Base-by-base conservation (phyloP, 2,113 vertebrate genomes). In the Cairina moschata region DNA sequence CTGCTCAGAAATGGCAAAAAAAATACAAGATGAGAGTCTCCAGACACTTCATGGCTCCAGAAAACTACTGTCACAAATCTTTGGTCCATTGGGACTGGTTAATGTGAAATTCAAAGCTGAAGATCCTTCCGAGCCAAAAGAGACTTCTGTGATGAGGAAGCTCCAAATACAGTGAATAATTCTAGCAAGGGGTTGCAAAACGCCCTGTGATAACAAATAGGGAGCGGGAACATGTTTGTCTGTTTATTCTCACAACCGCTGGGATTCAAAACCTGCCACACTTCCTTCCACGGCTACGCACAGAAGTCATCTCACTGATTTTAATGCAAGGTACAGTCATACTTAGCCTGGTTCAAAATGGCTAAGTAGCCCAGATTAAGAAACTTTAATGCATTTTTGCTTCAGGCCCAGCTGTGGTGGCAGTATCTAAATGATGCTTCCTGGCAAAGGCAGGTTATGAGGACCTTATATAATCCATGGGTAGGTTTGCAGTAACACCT, bases 1-100 rank as follows among this genome's bases (percentile, higher is more conserved):
- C 63, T 95, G 91, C 91, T 92, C 88, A 79, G 60, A 84, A 67
- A 46, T 6, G 22, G 67, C 83, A 81, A 81, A 55, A 94, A 85
- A 83, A 94, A 91, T 78, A n/a, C 20, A 63, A 59, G 36, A 58
- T 38, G 66, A 87, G 81, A 87, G 86, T 50, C 76, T 10, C 25
- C 77, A 46, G 62, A 34, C 1, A 3, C 7, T 80, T 80, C 55
- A n/a, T 54, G 22, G 48, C 50, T 83, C 46, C 38, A 32, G 54
- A 77, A 83, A 83, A 46, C 29, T 72, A 8, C 34, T 65, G 0
- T 55, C 82, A 32, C 67, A 18, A 29, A 34, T 82, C 38, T 82
- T 44, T 60, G 25, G 25, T 25, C 31, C 54, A 18, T 69, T n/a
- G 85, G 31, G 55, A 46, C 36, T 59, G 28, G 11, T 66, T 74